Base-by-base conservation (phyloP, 1,140 invertebrate species). In the Papilio xuthus region DNA sequence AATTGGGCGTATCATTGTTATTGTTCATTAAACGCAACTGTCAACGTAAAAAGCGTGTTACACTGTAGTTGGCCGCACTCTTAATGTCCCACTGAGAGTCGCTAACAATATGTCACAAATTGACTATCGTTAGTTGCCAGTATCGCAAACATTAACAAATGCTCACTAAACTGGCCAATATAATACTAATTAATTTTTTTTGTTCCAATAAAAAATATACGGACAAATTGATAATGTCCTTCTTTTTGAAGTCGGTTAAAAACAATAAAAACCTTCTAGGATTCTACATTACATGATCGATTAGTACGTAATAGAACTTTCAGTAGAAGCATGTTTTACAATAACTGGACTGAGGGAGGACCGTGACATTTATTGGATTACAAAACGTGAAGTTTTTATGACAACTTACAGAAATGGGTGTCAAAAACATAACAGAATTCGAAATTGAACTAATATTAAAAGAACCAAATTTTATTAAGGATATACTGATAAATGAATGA, bases 251-350 rank as follows among this genome's bases (percentile, higher is more conserved):
- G n/a, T n/a, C n/a, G n/a, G n/a, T n/a, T n/a, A n/a, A n/a, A n/a
- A n/a, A n/a, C n/a, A 77, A 44, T 42, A 18, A 60, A 71, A 23
- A 44, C 47, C 71, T 50, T 72, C 75, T 78, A 50, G 32, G 28
- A 71, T 15, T 37, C 63, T 13, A 60, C 28, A 72, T 73, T 72
- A 60, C 28, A 18, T 67, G n/a, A 73, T 73, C n/a, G n/a, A n/a
- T 74, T 75, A 78, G 32, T 28, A 47, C 42, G 63, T 78, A 69
- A 23, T 71, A 50, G 15, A 47, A 13, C 44, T 47, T 50, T 13
- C 47, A 50, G 47, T 18, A 50, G 47, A 6, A 18, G 13, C 13
- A 37, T 37, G 32, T 37, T 37, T 37, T 37, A 6, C 6, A 32
- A 37, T 7, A 37, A 37, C 32, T 6, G 32, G 32, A 37, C 32